Conservation (phyloP, 2,888 invertebrate genomes). For the Chaetogeoica ovagalla region DNA sequence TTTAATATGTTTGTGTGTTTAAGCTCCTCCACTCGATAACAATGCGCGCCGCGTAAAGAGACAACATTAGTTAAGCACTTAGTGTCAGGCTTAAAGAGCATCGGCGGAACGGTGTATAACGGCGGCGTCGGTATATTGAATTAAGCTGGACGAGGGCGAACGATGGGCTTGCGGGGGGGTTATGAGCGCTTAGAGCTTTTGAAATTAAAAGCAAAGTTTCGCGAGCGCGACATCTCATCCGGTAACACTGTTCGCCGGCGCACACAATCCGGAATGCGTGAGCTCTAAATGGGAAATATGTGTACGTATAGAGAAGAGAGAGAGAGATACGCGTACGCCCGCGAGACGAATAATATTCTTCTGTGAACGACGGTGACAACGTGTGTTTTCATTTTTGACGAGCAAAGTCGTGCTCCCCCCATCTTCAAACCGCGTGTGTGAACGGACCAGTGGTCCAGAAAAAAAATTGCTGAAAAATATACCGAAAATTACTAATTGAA, state of each 20-base stretch:
- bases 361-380: not conserved
- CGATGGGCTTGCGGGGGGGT: not conserved
- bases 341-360: not conserved
- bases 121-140: constrained; percentile 12
- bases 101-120: not conserved
- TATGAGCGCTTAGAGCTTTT: not conserved
- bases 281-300: constrained; percentile 33
- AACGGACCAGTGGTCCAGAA: too few relatives aligned
- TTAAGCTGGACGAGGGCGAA: constrained; percentile 19
- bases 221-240: not conserved
- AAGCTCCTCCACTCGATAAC: constrained; percentile 32
- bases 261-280: constrained; percentile 17
- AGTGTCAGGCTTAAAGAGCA: constrained; percentile 36
- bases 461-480: too few relatives aligned
- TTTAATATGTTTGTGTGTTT: constrained; percentile 36
- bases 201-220: constrained; percentile 43
- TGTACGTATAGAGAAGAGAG: not conserved
- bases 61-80: constrained; percentile 42
- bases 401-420: too few relatives aligned
- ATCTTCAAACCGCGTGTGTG: too few relatives aligned
- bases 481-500: too few relatives aligned
- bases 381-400: not conserved
- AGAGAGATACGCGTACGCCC: not conserved
- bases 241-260: constrained; percentile 14
- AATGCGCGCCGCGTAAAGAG: constrained; percentile 30